A percentile compares a stretch with the other conserved stretches of the same genome.
Conservation (phyloP, 92 coral and sea anemone genomes). For the Phenganax subtilis region DNA sequence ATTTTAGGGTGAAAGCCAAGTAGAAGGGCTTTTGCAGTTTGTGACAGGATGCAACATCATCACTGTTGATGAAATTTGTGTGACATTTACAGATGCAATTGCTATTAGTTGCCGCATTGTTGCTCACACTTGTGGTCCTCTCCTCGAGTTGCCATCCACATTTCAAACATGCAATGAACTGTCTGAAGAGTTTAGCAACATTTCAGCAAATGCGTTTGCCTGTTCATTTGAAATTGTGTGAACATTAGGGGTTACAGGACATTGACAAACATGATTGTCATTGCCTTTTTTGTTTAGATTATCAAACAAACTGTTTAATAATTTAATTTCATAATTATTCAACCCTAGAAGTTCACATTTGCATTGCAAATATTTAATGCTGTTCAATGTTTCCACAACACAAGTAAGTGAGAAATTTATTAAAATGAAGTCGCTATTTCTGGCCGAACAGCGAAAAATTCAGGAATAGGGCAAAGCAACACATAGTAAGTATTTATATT, state of each 20-base stretch:
- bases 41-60: conserved; percentile 21
- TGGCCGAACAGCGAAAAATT: too few relatives aligned
- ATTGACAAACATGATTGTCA: too few relatives aligned
- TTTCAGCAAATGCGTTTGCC: conserved; percentile 10
- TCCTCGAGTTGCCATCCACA: conserved; percentile 31
- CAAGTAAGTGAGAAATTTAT: too few relatives aligned
- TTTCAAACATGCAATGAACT: conserved; percentile 37
- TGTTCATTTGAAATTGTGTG: conserved; percentile 29
- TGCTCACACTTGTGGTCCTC: conserved; percentile 37
- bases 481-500: too few relatives aligned
- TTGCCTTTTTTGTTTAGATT: too few relatives aligned
- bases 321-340: too few relatives aligned
- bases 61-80: conserved; percentile 13
- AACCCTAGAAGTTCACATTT: too few relatives aligned
- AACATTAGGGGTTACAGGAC: not conserved
- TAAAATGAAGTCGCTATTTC: too few relatives aligned
- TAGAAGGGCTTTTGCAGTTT: conserved; percentile 26
- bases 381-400: too few relatives aligned
- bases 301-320: too few relatives aligned
- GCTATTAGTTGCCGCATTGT: conserved; percentile 21
- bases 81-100: conserved; percentile 5
- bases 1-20: conserved; percentile 12
- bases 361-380: too few relatives aligned
- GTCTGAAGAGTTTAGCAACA: conserved; percentile 23
- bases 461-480: too few relatives aligned